Evolutionary conservation across 2,113 vertebrate genomes (phyloP).

Genomic region (Petromus typicus): DNA sequence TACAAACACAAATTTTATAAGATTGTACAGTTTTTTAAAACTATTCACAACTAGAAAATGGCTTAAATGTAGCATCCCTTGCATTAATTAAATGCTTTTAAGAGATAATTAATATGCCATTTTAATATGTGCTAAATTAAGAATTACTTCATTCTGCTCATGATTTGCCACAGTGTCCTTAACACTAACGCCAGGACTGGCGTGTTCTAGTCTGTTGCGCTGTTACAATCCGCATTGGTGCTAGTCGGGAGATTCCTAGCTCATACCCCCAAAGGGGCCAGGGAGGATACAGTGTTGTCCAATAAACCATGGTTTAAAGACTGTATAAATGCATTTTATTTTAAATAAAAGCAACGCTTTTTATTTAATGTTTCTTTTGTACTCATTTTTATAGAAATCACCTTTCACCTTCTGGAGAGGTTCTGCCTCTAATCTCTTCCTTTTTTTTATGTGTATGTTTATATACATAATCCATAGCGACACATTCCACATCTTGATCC

Average conservation of each 20-base stretch:
- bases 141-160: conserved; percentile 75
- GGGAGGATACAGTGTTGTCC: conserved; percentile 78
- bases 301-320: conserved; percentile 81
- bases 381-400: conserved; percentile 42
- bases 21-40: conserved; percentile 96
- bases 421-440: not conserved
- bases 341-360: conserved; percentile 92
- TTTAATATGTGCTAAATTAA: conserved; percentile 83
- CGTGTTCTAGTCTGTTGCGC: conserved; percentile 51
- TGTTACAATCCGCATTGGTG: conserved; percentile 61
- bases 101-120: conserved; percentile 74
- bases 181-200: conserved; percentile 58
- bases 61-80: conserved; percentile 83
- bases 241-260: conserved; percentile 75
- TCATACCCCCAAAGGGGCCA: conserved; percentile 44
- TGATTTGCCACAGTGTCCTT: conserved; percentile 78
- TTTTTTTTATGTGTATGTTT: no score
- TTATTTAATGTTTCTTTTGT: conserved; percentile 87
- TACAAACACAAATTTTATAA: conserved; percentile 99
- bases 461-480: no score
- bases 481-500: no score
- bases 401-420: not conserved
- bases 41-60: conserved; percentile 84
- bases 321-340: conserved; percentile 92
- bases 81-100: conserved; percentile 84